These are phyloP conservation scores for Synergus laeviventris DNA, from an alignment of 2,888 invertebrate species.

Conservation along the genomic window DNA sequence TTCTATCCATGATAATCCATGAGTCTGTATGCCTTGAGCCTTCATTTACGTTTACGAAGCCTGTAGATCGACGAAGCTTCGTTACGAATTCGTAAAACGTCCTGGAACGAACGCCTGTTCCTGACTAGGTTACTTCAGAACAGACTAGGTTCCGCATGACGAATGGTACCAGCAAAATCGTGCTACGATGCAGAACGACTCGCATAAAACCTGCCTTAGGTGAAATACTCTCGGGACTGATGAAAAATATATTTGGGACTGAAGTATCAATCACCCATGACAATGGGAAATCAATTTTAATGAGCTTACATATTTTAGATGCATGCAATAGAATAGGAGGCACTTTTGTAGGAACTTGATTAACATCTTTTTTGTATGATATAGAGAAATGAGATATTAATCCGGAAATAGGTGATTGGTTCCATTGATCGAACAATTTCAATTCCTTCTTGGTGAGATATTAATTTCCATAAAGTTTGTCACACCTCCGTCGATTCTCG, in stretches of 20 bases:
- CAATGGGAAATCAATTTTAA: neutral
- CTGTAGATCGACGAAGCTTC: slow-evolving; percentile 16
- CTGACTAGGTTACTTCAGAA: slow-evolving; percentile 16
- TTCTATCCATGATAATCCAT: neutral
- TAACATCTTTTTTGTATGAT: too few species aligned
- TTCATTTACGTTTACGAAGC: slow-evolving; percentile 1
- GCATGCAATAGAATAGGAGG: neutral
- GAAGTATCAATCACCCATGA: slow-evolving; percentile 2
- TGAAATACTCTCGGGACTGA: neutral
- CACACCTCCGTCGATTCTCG: neutral
- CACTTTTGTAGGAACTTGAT: too few species aligned
- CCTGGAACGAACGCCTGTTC: neutral
- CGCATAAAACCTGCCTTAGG: neutral
- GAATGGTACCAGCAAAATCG: slow-evolving; percentile 27
- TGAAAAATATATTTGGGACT: neutral
- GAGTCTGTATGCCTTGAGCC: slow-evolving; percentile 4
- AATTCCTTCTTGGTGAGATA: neutral
- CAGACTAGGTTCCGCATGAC: slow-evolving; percentile 11
- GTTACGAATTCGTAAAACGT: slow-evolving; percentile 36
- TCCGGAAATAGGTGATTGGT: too few species aligned
- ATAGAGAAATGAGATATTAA: too few species aligned
- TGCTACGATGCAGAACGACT: slow-evolving; percentile 25
- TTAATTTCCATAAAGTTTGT: neutral
- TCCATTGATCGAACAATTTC: too few species aligned
- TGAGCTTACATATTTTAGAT: neutral